Conservation (phyloP, 2,888 invertebrate genomes). For the Epicampocera succincta region DNA sequence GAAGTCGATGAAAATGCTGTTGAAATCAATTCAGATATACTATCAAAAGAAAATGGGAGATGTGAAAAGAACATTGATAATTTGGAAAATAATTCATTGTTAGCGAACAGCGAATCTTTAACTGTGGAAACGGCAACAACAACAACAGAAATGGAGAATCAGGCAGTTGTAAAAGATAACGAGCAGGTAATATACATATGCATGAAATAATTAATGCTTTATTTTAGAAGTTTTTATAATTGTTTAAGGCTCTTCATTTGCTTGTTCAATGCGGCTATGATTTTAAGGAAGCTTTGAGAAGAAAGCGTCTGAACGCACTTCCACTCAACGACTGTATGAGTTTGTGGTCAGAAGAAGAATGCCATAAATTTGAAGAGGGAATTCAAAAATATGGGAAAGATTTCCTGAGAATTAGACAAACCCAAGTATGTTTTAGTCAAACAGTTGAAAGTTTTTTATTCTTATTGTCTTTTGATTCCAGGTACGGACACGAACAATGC, state of each 20-base stretch:
- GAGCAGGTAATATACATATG: slow-evolving; percentile 83
- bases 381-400: slow-evolving; percentile 97
- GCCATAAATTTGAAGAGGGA: slow-evolving; percentile 97
- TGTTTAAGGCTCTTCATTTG: slow-evolving; percentile 88
- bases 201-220: too few relatives aligned
- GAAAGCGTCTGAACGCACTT: slow-evolving; percentile 88
- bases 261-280: slow-evolving; percentile 97
- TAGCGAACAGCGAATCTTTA: slow-evolving; percentile 49
- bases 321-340: slow-evolving; percentile 88
- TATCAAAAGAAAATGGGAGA: slow-evolving; percentile 46
- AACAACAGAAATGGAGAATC: slow-evolving; percentile 32
- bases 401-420: slow-evolving; percentile 95
- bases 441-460: neutral
- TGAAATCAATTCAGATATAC: slow-evolving; percentile 5
- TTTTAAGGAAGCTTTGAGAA: slow-evolving; percentile 94
- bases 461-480: slow-evolving; percentile 59
- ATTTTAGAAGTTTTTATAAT: neutral
- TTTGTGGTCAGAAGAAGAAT: slow-evolving; percentile 98
- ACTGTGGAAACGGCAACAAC: neutral
- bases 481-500: slow-evolving; percentile 94
- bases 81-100: slow-evolving; percentile 56
- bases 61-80: slow-evolving; percentile 34
- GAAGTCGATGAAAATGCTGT: slow-evolving; percentile 37
- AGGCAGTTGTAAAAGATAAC: slow-evolving; percentile 84
- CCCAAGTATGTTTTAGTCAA: slow-evolving; percentile 85